phyloP scores from a whole-genome alignment of 2,888 invertebrate genomes.

The Morinoia aosen region DNA sequence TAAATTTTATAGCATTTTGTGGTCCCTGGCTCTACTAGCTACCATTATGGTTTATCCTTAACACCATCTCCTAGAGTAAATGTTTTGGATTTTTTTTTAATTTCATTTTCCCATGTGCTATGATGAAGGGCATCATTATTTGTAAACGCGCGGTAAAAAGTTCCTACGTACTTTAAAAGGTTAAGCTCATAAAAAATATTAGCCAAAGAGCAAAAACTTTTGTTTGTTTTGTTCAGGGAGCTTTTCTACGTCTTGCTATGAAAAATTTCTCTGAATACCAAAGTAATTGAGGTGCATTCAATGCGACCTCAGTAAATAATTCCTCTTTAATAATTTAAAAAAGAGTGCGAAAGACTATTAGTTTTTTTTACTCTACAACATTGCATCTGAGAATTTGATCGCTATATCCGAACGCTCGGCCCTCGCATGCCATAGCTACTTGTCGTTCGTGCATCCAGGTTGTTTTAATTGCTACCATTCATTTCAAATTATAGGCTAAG shows the following conservation, averaged over 20 bases:
- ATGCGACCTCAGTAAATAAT: neutral
- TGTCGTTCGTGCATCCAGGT: neutral
- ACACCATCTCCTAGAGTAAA: no score
- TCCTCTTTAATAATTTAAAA: neutral
- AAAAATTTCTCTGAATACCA: neutral
- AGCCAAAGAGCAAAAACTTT: neutral
- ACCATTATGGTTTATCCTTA: neutral
- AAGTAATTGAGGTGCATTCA: neutral
- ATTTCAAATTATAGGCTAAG: neutral
- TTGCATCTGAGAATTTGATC: neutral
- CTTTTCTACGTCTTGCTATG: neutral
- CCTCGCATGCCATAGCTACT: no score
- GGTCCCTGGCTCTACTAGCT: neutral
- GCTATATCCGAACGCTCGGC: neutral
- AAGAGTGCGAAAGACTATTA: no score
- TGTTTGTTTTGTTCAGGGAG: neutral
- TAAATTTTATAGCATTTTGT: neutral
- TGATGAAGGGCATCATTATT: neutral
- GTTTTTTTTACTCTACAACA: no score
- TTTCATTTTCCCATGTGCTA: no score
- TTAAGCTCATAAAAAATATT: no score
- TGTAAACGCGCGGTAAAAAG: neutral
- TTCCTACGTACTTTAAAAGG: no score
- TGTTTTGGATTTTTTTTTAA: no score
- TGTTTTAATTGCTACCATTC: neutral